Conservation (phyloP, 2,113 vertebrate species). For the Ptilorrhoa leucosticta region DNA sequence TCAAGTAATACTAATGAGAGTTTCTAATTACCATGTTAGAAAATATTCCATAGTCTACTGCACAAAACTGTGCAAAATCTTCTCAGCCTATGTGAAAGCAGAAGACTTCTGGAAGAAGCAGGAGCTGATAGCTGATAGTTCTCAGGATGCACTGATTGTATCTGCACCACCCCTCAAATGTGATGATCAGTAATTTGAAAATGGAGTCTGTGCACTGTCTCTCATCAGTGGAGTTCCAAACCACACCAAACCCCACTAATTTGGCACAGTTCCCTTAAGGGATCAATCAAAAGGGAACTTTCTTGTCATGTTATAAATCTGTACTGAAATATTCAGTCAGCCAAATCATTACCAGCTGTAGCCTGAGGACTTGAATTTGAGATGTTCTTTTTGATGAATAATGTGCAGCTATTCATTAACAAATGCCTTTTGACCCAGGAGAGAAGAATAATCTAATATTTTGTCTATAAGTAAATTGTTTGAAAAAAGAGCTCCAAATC, state of each 20-base stretch:
- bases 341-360: conserved; percentile 30
- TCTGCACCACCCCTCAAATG: neutral
- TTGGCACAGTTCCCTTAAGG: neutral
- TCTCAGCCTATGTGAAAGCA: neutral
- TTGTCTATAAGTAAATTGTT: conserved; percentile 10
- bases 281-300: neutral
- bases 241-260: neutral
- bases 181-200: neutral
- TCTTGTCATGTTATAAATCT: neutral
- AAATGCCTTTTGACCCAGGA: neutral
- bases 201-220: neutral
- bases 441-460: conserved; percentile 23
- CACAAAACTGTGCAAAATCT: neutral
- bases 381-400: neutral
- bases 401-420: neutral
- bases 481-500: neutral
- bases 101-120: neutral
- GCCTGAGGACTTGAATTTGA: neutral
- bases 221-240: neutral
- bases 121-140: neutral
- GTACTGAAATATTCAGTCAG: conserved; percentile 4
- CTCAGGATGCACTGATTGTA: neutral
- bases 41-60: neutral
- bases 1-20: neutral
- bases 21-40: neutral